Conservation (phyloP, 2,888 invertebrate genomes). For the Stratiomys singularior region DNA sequence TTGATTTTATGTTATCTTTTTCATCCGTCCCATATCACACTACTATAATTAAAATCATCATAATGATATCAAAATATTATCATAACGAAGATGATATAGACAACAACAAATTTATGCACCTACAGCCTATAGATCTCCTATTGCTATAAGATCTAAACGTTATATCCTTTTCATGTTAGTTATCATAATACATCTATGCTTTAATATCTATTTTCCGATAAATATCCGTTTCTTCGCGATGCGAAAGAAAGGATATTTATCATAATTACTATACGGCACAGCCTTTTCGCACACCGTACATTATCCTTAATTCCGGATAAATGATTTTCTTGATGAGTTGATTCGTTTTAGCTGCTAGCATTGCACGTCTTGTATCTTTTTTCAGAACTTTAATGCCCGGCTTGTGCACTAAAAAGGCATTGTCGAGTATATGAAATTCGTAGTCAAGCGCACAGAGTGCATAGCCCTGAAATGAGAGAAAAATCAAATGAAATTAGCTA, state of each 20-base stretch:
- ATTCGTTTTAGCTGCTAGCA: slow-evolving; percentile 80
- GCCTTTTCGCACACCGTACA: slow-evolving; percentile 83
- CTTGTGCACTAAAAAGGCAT: slow-evolving; percentile 92
- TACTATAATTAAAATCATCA: neutral
- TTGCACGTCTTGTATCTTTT: slow-evolving; percentile 80
- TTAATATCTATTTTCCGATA: slow-evolving; percentile 48
- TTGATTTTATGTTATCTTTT: slow-evolving; percentile 2
- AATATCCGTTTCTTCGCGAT: slow-evolving; percentile 51
- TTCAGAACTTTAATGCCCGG: slow-evolving; percentile 89
- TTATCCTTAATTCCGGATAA: slow-evolving; percentile 84
- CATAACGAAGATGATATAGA: slow-evolving; percentile 15
- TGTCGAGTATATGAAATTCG: slow-evolving; percentile 91
- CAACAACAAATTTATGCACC: neutral
- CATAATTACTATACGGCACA: slow-evolving; percentile 77
- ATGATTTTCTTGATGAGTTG: slow-evolving; percentile 81
- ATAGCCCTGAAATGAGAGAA: slow-evolving; percentile 75
- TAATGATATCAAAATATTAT: neutral
- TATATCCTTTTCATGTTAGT: neutral
- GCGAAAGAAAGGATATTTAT: slow-evolving; percentile 53
- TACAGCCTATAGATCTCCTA: slow-evolving; percentile 15
- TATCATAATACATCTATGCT: neutral
- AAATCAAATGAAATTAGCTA: neutral
- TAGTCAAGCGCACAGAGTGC: slow-evolving; percentile 90
- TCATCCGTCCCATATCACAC: neutral
- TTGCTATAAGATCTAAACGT: neutral